Evolutionary conservation across 2,797 vertebrate species (phyloP), one percentile per base, ranked within the genome.

Genomic region (Botia almorhae): DNA sequence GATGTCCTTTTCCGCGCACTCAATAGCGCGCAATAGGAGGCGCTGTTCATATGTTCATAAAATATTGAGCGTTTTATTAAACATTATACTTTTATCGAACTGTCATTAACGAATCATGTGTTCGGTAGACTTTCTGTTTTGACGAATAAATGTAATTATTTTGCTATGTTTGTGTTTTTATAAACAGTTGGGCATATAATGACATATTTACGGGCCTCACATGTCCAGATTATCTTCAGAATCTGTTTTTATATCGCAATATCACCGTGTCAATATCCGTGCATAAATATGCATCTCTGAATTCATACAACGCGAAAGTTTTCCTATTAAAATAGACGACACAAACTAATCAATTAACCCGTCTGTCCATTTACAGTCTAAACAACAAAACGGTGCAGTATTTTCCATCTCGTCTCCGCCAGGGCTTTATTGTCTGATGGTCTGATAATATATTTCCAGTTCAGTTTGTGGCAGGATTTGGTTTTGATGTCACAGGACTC

Each of bases 41-140:
- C 63, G 63, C 78, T 80, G 70, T 80, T 58, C 23, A 19, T 19
- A 39, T n/a, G n/a, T n/a, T n/a, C 0, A 63, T 26, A 60, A 60
- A 60, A 46, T 11, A 46, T 10, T 46, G 10, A 46, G 5, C 3
- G 39, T 43, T 43, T 43, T 43, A 43, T 11, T 61, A 26, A 26
- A 26, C 23, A 26, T 26, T 26, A 26, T 14, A 5, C 16, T 33
- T 17, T 1, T 13, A 7, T 60, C 11, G 55, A 77, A 10, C 36
- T 33, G 16, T 21, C 23, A 79, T 64, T 5, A 21, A 12, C 19
- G 16, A 61, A 78, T 21, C 16, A 43, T 71, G 11, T 21, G 51
- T 16, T 11, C 36, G 21, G 58, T 60, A 60, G 21, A 21, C 13
- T 17, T 33, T 68, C 36, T 17, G 19, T 10, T 77, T 46, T 17